phyloP scores from a whole-genome alignment of 1,140 invertebrate genomes.

The Holotrichia oblita region DNA sequence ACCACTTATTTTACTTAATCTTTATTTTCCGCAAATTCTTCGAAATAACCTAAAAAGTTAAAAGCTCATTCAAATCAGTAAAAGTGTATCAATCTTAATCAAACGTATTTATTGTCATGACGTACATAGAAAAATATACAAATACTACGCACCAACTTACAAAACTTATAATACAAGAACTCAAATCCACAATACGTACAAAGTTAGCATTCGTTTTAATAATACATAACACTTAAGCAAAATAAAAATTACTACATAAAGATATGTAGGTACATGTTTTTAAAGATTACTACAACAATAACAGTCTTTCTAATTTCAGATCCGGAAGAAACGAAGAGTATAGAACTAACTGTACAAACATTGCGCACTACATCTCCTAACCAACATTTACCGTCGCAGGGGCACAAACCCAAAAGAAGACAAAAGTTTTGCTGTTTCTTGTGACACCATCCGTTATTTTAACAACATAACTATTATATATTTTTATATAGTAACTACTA shows the following conservation, averaged over 20 bases:
- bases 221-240: too few species aligned
- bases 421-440: constrained; percentile 60
- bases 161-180: too few species aligned
- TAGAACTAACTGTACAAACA: constrained; percentile 85
- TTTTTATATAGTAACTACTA: constrained; percentile 41
- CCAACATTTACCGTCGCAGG: constrained; percentile 50
- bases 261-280: too few species aligned
- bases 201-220: too few species aligned
- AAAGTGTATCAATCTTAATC: too few species aligned
- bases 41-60: too few species aligned
- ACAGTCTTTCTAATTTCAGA: constrained; percentile 57
- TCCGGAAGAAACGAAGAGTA: constrained; percentile 79
- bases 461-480: constrained; percentile 34
- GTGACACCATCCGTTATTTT: constrained; percentile 52
- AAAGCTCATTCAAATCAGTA: too few species aligned
- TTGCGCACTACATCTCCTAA: constrained; percentile 64
- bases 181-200: too few species aligned
- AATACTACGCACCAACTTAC: background rate
- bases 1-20: too few species aligned
- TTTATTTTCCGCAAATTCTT: too few species aligned
- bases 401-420: constrained; percentile 56
- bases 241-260: too few species aligned
- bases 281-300: background rate
- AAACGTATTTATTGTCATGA: background rate
- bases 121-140: background rate